A percentile compares a stretch with the other conserved stretches of the same genome.
These are phyloP conservation scores for Chaetorhynchus papuensis DNA, from an alignment of 2,113 vertebrate species.

Conservation along the genomic window DNA sequence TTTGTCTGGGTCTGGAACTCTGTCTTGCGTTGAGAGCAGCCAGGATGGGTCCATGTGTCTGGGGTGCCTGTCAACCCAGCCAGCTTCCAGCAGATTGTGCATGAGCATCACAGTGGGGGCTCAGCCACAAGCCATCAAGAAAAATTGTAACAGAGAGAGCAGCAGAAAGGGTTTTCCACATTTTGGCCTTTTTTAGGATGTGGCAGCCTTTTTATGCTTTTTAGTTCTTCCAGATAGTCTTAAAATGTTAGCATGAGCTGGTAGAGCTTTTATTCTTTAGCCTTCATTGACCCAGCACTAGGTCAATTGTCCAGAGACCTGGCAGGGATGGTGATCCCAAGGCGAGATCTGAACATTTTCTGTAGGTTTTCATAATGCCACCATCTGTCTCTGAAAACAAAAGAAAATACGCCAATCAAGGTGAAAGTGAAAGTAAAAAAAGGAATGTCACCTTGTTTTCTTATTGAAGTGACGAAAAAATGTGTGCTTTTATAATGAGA, in stretches of 20 bases:
- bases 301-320: background rate
- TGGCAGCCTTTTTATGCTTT: background rate
- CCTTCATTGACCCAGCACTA: background rate
- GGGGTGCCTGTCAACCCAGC: background rate
- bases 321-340: background rate
- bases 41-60: background rate
- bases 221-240: background rate
- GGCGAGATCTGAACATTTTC: background rate
- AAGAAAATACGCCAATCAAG: background rate
- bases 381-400: background rate
- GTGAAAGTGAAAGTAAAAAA: slow-evolving; percentile 13
- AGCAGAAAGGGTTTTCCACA: background rate
- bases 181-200: background rate
- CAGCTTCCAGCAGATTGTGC: background rate
- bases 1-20: background rate
- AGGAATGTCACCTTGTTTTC: background rate
- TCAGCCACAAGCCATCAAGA: background rate
- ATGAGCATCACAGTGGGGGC: background rate
- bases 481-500: background rate
- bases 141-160: background rate
- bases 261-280: background rate
- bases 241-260: background rate
- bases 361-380: background rate
- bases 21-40: background rate
- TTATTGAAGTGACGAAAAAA: background rate